Evolutionary conservation across 2,888 invertebrate species (phyloP), one percentile per base, ranked within the genome.

Genomic region (Dryobotodes eremita): DNA sequence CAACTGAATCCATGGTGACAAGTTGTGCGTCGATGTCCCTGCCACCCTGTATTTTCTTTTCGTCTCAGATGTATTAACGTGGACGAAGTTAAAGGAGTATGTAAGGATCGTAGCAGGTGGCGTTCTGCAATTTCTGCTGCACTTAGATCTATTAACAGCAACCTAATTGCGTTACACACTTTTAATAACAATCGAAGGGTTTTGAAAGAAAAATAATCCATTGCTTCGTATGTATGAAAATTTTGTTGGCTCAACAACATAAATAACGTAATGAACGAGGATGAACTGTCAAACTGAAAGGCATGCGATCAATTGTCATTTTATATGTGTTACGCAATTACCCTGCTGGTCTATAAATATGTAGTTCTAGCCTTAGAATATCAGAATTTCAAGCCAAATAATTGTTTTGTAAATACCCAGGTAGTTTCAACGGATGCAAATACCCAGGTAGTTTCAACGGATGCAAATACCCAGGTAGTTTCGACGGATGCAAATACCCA

Each of bases 401-500:
- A 75, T n/a, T 11, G 31, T 57, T 57, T 26, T 46, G 17, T 31
- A 13, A 8, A 46, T 55, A n/a, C 20, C 26, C 13, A 55, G n/a
- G n/a, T n/a, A n/a, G n/a, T n/a, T n/a, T n/a, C 46, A 10, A 75
- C 13, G 1, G 13, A 75, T 46, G 75, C 31, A 75, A n/a, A 46
- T 75, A 46, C 55, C 57, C 55, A 36, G 31, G 31, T 48, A 75
- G n/a, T n/a, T n/a, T n/a, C n/a, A n/a, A n/a, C n/a, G n/a, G n/a
- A n/a, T n/a, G n/a, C n/a, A n/a, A n/a, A n/a, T n/a, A n/a, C n/a
- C n/a, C n/a, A n/a, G n/a, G n/a, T n/a, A n/a, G 75, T 57, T 75
- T 15, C 31, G n/a, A n/a, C n/a, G 42, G 72, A 72, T 26, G 48
- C n/a, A 10, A n/a, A 46, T 75, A 46, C 55, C 57, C 55, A 36